Conservation (phyloP, 2,113 vertebrate genomes). For the Pachycephala philippinensis region DNA sequence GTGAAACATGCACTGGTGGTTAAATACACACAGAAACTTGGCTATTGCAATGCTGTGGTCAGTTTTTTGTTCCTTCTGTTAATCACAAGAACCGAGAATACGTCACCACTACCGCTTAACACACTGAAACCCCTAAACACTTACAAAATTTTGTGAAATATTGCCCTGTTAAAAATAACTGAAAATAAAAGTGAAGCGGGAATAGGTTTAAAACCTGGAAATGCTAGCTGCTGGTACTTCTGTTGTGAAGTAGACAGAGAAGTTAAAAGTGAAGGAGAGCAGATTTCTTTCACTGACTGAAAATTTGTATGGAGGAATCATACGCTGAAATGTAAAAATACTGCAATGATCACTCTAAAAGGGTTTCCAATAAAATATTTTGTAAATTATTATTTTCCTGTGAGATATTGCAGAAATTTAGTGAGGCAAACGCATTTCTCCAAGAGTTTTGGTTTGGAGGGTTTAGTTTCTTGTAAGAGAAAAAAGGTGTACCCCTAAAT, state of each 20-base stretch:
- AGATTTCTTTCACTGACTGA: background rate
- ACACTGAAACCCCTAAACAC: background rate
- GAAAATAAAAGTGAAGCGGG: background rate
- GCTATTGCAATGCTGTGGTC: too few species aligned
- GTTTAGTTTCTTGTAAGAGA: background rate
- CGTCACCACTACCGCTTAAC: background rate
- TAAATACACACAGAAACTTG: background rate
- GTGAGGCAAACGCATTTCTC: background rate
- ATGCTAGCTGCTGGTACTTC: background rate
- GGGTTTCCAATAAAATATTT: background rate
- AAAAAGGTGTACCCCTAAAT: background rate
- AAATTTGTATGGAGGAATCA: background rate
- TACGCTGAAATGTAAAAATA: background rate
- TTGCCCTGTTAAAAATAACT: background rate
- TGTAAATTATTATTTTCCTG: background rate
- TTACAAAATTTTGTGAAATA: background rate
- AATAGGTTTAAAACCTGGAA: background rate
- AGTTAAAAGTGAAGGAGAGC: background rate
- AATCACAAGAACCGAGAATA: background rate
- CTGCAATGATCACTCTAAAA: background rate
- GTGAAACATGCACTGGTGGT: background rate
- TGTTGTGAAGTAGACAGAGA: background rate
- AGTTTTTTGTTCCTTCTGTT: background rate
- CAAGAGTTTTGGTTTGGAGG: background rate
- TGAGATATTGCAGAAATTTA: background rate